Conservation (phyloP, 2,888 invertebrate genomes). For the Aspidiotus rigidus region DNA sequence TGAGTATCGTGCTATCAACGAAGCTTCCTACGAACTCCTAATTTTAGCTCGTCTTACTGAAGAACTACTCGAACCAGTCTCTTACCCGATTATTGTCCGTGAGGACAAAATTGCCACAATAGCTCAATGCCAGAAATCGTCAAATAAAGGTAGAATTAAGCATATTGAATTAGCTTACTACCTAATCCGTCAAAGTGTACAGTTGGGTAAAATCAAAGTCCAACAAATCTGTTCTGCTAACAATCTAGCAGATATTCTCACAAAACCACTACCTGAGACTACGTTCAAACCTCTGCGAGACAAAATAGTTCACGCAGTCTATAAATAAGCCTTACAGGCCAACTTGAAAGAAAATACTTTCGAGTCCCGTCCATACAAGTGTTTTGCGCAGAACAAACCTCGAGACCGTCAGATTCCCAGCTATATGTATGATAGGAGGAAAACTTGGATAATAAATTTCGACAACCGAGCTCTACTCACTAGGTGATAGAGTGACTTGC, state of each 20-base stretch:
- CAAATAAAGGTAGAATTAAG: slow-evolving; percentile 8
- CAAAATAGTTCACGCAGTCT: too few relatives aligned
- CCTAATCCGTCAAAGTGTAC: not conserved
- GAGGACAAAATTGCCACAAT: slow-evolving; percentile 6
- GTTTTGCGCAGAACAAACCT: too few relatives aligned
- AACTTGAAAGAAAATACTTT: too few relatives aligned
- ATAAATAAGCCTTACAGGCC: too few relatives aligned
- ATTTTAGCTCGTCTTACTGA: not conserved
- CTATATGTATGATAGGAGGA: too few relatives aligned
- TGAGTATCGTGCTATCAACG: slow-evolving; percentile 5
- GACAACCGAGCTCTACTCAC: too few relatives aligned
- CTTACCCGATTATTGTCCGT: not conserved
- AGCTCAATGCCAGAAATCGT: not conserved
- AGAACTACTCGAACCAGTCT: not conserved
- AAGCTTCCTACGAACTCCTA: not conserved
- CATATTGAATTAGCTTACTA: slow-evolving; percentile 1
- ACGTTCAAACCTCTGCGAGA: not conserved
- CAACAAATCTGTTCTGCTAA: not conserved
- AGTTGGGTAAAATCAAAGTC: not conserved
- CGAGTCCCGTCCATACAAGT: too few relatives aligned
- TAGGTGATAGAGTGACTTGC: too few relatives aligned
- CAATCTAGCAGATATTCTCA: slow-evolving; percentile 3
- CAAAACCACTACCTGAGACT: not conserved
- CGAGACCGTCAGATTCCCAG: too few relatives aligned
- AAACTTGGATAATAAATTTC: too few relatives aligned